These are phyloP conservation scores for Buceros bicornis DNA, from an alignment of 2,797 vertebrate species.

Conservation along the genomic window DNA sequence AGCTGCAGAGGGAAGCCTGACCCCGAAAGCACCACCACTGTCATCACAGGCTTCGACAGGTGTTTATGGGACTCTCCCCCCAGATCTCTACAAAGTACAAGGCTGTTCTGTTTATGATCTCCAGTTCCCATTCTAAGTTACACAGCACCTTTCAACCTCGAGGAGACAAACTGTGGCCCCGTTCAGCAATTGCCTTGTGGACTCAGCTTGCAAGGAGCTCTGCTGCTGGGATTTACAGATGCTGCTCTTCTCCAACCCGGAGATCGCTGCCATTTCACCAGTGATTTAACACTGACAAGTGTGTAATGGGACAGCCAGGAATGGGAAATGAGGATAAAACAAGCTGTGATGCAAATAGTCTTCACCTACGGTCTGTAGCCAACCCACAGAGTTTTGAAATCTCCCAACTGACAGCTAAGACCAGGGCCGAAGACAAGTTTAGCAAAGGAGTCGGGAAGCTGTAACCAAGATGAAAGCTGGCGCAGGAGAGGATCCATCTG, in stretches of 20 bases:
- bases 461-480: background rate
- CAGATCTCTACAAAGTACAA: conserved; percentile 37
- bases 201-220: background rate
- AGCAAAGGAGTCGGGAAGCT: background rate
- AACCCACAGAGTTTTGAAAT: background rate
- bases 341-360: background rate
- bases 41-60: conserved; percentile 72
- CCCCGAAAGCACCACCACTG: conserved; percentile 65
- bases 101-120: conserved; percentile 37
- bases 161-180: background rate
- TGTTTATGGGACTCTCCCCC: conserved; percentile 63
- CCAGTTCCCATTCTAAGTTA: conserved; percentile 32
- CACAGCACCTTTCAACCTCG: conserved; percentile 23
- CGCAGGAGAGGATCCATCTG: background rate
- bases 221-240: accelerated
- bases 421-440: background rate
- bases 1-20: conserved; percentile 71
- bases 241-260: background rate
- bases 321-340: background rate
- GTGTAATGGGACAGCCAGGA: background rate
- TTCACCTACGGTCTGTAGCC: background rate
- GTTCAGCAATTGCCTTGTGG: accelerated
- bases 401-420: background rate
- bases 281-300: background rate
- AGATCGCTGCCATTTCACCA: background rate